A percentile compares a stretch with the other conserved stretches of the same genome.
Evolutionary conservation across 2,113 vertebrate species (phyloP).

Genomic region (Xiphorhynchus elegans): DNA sequence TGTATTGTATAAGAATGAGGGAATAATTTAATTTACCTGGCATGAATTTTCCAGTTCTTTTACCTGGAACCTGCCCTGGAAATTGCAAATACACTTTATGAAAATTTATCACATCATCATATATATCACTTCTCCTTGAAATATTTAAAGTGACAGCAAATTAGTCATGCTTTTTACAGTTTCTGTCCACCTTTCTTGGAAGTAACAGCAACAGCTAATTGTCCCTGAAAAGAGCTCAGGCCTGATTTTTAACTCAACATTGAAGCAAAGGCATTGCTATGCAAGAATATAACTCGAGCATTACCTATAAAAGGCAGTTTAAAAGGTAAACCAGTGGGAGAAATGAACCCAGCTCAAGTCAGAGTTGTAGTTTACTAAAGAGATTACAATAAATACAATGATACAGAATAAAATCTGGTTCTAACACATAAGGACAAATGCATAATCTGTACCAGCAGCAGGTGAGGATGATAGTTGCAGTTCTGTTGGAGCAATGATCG

Average conservation of each 20-base stretch:
- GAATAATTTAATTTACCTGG: background rate
- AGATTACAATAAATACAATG: too few relatives aligned
- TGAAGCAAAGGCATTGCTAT: background rate
- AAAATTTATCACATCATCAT: background rate
- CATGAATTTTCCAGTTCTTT: background rate
- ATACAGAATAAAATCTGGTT: too few relatives aligned
- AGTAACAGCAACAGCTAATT: background rate
- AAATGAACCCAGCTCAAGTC: too few relatives aligned
- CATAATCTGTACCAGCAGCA: too few relatives aligned
- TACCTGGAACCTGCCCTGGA: background rate
- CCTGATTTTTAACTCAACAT: background rate
- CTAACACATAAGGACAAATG: too few relatives aligned
- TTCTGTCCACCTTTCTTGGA: background rate
- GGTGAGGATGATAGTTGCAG: too few relatives aligned
- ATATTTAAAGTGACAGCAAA: background rate
- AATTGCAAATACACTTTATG: background rate
- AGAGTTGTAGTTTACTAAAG: too few relatives aligned
- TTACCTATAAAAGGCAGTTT: background rate
- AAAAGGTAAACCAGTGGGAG: too few relatives aligned
- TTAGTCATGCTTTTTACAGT: accelerated
- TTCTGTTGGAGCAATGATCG: too few relatives aligned
- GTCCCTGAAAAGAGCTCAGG: background rate
- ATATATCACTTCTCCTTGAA: background rate
- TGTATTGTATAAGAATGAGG: background rate
- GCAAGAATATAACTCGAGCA: background rate